Evolutionary conservation across 2,797 vertebrate genomes (phyloP), one percentile per base, ranked within the genome.

Genomic region (Heteromormyrus szaboi): DNA sequence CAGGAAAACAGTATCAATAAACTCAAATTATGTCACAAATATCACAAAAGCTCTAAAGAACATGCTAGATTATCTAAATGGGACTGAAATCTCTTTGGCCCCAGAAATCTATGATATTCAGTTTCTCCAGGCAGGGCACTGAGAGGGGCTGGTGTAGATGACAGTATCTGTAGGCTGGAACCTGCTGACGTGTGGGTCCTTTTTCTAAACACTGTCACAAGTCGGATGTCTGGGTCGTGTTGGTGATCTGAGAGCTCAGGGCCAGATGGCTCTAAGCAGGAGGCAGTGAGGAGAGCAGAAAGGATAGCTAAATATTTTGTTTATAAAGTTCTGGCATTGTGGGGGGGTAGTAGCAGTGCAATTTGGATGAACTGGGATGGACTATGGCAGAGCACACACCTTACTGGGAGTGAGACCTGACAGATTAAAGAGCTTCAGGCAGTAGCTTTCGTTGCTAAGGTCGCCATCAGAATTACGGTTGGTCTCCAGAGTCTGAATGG

Each of bases 151-250:
- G 72, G 37, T 37, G 72, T 44, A 44, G 72, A 44, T 79, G 72
- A 79, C 72, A 84, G 22, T 46, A 50, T 84, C 81, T 84, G 81
- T 84, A 25, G 19, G 46, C 46, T 84, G 9, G 9, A 84, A 25
- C 46, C 48, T 50, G 46, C 19, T 50, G 19, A 22, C 5, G 22
- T 44, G 76, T 81, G 19, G 79, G 48, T 50, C 44, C 81, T 25
- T 84, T 50, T 50, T 48, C 81, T 84, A 84, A 84, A 84, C 81
- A 84, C 81, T 84, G 81, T 84, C 81, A 84, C 81, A 84, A 46
- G 81, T 84, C 81, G 81, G 81, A 84, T 48, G 81, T 84, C 81
- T 84, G 81, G 81, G 41, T 84, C 81, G 3, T 84, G 81, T 84
- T 84, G 81, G 81, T 50, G 41, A 50, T 50, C 19, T 25, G 46